phyloP scores from a whole-genome alignment of 2,113 vertebrate genomes.

The Labrus mixtus region DNA sequence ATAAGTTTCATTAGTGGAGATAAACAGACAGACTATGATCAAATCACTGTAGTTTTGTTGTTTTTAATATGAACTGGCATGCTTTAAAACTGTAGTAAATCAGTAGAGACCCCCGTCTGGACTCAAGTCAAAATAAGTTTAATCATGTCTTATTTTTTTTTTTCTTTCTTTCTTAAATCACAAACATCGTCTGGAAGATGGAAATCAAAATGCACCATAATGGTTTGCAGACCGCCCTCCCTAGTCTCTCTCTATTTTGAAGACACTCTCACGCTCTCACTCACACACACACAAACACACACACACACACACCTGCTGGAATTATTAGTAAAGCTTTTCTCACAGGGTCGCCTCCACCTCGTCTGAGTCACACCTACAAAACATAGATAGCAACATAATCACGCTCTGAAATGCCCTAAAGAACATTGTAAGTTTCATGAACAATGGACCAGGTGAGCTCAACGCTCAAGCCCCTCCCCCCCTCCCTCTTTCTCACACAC shows the following conservation, averaged over 20 bases:
- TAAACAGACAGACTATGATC: background rate
- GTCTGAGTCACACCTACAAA: constrained; percentile 65
- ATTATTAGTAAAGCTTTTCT: constrained; percentile 86
- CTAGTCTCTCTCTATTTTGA: constrained; percentile 41
- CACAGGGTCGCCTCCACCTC: constrained; percentile 72
- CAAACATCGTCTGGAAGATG: constrained; percentile 60
- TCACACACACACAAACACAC: constrained; percentile 58
- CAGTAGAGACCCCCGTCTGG: constrained; percentile 36
- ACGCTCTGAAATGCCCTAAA: constrained; percentile 65
- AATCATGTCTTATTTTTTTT: constrained; percentile 27
- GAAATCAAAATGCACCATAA: constrained; percentile 58
- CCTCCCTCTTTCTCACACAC: constrained; percentile 25
- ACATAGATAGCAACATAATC: constrained; percentile 71
- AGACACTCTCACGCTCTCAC: constrained; percentile 15
- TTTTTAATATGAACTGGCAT: constrained; percentile 32
- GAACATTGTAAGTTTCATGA: constrained; percentile 74
- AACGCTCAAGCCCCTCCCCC: constrained; percentile 21
- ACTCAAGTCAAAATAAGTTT: constrained; percentile 20
- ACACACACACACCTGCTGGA: constrained; percentile 77
- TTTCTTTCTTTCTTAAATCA: constrained; percentile 2
- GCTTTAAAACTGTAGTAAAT: constrained; percentile 43
- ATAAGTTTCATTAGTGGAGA: background rate
- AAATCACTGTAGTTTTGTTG: constrained; percentile 1
- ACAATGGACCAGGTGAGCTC: constrained; percentile 72
- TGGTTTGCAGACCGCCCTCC: constrained; percentile 66